A percentile compares a stretch with the other conserved stretches of the same genome.
phyloP scores from a whole-genome alignment of 2,888 invertebrate genomes.

The Elaeidobius kamerunicus region DNA sequence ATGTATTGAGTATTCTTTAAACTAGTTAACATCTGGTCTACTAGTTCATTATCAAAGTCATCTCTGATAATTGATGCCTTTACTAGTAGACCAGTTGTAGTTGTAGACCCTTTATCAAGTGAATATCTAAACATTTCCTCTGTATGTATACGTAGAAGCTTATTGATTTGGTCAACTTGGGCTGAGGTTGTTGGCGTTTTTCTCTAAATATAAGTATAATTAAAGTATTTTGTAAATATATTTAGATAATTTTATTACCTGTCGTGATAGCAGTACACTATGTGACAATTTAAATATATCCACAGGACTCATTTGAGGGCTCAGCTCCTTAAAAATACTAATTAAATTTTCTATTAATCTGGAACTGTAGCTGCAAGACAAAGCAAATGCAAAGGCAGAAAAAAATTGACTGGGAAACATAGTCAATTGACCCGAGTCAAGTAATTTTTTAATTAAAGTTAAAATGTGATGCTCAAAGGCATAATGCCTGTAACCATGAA shows the following conservation, averaged over 20 bases:
- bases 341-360: constrained; percentile 46
- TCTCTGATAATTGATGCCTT: constrained; percentile 43
- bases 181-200: not conserved
- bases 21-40: constrained; percentile 35
- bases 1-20: constrained; percentile 44
- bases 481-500: constrained; percentile 53
- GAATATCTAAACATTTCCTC: constrained; percentile 6
- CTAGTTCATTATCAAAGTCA: constrained; percentile 42
- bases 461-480: constrained; percentile 50
- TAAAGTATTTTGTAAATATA: constrained; percentile 23
- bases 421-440: constrained; percentile 44
- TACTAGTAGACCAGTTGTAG: constrained; percentile 30
- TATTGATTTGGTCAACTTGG: constrained; percentile 21
- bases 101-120: too few species aligned
- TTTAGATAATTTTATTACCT: constrained; percentile 33
- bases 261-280: constrained; percentile 42
- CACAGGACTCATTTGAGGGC: constrained; percentile 46
- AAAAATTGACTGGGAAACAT: constrained; percentile 49
- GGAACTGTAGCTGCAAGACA: constrained; percentile 48
- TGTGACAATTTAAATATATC: constrained; percentile 51
- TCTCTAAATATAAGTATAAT: constrained; percentile 2
- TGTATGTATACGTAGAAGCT: constrained; percentile 29
- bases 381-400: constrained; percentile 43
- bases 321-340: constrained; percentile 47
- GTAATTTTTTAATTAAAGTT: constrained; percentile 44